Evolutionary conservation across 2,113 vertebrate species (phyloP).

Genomic region (Malurus cyaneus): DNA sequence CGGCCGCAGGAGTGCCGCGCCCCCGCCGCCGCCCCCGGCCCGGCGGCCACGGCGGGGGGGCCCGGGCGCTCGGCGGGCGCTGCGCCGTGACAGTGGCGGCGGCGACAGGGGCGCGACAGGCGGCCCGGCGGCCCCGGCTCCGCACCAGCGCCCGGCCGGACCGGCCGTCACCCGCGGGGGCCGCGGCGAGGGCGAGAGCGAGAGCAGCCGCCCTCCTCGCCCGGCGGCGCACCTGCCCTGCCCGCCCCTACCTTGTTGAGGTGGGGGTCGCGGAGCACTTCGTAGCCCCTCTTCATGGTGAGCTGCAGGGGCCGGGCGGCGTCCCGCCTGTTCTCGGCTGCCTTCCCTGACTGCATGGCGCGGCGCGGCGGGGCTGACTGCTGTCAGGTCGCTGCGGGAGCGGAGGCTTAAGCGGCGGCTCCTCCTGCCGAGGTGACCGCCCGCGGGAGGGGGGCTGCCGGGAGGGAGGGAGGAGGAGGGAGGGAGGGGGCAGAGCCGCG

Average conservation of each 20-base stretch:
- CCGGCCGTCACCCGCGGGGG: too few relatives aligned
- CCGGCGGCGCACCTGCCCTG: background rate
- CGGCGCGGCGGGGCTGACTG: background rate
- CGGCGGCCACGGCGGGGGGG: too few relatives aligned
- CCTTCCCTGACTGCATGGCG: constrained; percentile 4
- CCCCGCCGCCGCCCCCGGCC: too few relatives aligned
- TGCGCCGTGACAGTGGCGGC: too few relatives aligned
- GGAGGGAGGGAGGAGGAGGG: background rate
- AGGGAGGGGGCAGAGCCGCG: constrained; percentile 9
- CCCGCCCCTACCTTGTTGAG: constrained; percentile 84
- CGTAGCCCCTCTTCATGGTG: constrained; percentile 84
- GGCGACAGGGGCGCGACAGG: too few relatives aligned
- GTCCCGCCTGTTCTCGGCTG: background rate
- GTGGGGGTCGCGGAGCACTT: constrained; percentile 82
- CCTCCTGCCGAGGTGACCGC: constrained; percentile 51
- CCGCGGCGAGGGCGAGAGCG: background rate
- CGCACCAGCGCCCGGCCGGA: background rate
- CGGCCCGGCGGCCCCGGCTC: background rate
- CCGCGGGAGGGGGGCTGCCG: too few relatives aligned
- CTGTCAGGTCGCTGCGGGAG: background rate
- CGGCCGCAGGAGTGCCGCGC: background rate
- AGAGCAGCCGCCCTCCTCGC: background rate
- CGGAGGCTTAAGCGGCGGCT: background rate
- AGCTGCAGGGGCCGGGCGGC: constrained; percentile 21
- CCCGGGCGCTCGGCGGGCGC: too few relatives aligned